Percentiles rank a stretch among this genome's conserved stretches.
phyloP scores from a whole-genome alignment of 2,797 vertebrate species.

The Champsocephalus gunnari region DNA sequence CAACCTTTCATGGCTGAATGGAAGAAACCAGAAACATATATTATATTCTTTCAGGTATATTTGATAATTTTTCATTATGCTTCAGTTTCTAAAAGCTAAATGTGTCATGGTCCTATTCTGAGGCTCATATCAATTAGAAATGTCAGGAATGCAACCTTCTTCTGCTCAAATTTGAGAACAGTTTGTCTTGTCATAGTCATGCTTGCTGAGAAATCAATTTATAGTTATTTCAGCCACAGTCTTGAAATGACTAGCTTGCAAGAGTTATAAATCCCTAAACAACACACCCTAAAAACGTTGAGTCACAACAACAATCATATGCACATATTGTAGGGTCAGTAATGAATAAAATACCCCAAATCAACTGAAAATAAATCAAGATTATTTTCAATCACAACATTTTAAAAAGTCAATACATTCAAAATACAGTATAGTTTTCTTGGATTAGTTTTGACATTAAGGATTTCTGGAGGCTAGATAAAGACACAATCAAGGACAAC shows the following conservation, averaged over 20 bases:
- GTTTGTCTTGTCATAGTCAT: neutral
- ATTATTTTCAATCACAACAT: neutral
- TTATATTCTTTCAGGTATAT: neutral
- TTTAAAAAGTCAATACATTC: neutral
- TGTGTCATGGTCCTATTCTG: neutral
- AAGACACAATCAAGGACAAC: neutral
- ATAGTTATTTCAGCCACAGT: neutral
- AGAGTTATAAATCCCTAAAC: neutral
- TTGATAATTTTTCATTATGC: too few relatives aligned
- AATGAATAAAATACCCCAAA: neutral
- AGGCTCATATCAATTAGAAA: neutral
- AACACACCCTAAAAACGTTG: neutral
- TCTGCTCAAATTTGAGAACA: neutral
- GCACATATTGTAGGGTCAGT: too few relatives aligned
- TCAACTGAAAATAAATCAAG: neutral
- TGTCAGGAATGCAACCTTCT: neutral
- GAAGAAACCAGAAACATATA: neutral
- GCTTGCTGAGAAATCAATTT: neutral
- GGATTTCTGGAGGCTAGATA: neutral
- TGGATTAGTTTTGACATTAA: neutral
- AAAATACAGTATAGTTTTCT: neutral
- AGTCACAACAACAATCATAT: neutral
- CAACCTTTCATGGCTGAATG: neutral
- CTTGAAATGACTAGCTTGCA: neutral
- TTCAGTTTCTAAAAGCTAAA: neutral